Evolutionary conservation across 2,888 invertebrate genomes (phyloP).

Genomic region (Pseudeuparius sepicola): DNA sequence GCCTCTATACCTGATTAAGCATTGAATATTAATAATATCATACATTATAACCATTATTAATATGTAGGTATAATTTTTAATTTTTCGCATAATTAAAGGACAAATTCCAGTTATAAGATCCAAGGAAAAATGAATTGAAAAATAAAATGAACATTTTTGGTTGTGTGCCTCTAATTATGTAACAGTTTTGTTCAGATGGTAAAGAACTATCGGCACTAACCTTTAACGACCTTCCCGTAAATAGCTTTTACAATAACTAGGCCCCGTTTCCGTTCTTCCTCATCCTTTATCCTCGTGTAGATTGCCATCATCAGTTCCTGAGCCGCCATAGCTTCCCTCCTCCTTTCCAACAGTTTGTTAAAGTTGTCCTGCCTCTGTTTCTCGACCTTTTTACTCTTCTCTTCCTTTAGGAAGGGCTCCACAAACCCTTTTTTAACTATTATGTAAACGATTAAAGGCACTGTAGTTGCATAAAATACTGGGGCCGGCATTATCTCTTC

Average conservation of each 20-base stretch:
- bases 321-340: slow-evolving; percentile 75
- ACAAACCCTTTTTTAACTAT: slow-evolving; percentile 76
- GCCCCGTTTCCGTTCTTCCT: slow-evolving; percentile 75
- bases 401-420: slow-evolving; percentile 71
- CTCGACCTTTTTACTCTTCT: slow-evolving; percentile 69
- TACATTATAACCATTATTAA: too few relatives aligned
- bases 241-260: slow-evolving; percentile 76
- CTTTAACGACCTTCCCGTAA: slow-evolving; percentile 58
- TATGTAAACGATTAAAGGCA: slow-evolving; percentile 75
- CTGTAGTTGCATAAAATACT: slow-evolving; percentile 83
- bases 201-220: too few relatives aligned
- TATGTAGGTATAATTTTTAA: too few relatives aligned
- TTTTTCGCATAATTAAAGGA: too few relatives aligned
- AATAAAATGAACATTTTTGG: too few relatives aligned
- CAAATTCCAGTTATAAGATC: too few relatives aligned
- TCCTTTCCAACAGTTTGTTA: slow-evolving; percentile 65
- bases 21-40: too few relatives aligned
- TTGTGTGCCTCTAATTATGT: too few relatives aligned
- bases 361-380: slow-evolving; percentile 73
- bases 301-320: slow-evolving; percentile 87
- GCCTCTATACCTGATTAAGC: too few relatives aligned
- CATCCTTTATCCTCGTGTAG: slow-evolving; percentile 68
- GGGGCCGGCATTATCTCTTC: slow-evolving; percentile 85
- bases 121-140: too few relatives aligned
- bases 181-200: too few relatives aligned